Evolutionary conservation across 1,140 invertebrate species (phyloP).

Genomic region (Heliconius hermathena): DNA sequence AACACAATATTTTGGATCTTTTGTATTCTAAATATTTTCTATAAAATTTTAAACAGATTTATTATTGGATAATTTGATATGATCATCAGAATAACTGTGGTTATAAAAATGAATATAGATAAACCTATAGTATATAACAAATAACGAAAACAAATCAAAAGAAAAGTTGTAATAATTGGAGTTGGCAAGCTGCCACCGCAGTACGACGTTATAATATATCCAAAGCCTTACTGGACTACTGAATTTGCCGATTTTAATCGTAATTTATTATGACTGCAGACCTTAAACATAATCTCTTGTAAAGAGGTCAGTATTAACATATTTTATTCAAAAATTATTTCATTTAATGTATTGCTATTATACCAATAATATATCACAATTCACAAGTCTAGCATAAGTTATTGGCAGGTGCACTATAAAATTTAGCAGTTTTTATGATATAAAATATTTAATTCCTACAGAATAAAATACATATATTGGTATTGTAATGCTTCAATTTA

Average conservation of each 20-base stretch:
- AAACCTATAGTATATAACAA: not conserved
- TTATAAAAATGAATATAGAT: not conserved
- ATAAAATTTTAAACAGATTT: not conserved
- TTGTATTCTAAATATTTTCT: not conserved
- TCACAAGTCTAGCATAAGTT: not conserved
- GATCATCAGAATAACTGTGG: no score
- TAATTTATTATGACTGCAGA: conserved; percentile 43
- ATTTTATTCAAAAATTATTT: conserved; percentile 17
- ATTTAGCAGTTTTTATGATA: no score
- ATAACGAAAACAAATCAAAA: not conserved
- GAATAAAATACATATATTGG: no score
- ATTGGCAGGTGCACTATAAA: not conserved
- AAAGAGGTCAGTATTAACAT: conserved; percentile 37
- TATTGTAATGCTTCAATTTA: no score
- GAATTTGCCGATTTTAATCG: conserved; percentile 44
- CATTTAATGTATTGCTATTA: not conserved
- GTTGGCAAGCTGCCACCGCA: conserved; percentile 51
- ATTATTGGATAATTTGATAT: no score
- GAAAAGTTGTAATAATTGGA: conserved; percentile 19
- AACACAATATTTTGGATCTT: no score
- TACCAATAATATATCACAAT: no score
- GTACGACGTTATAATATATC: conserved; percentile 20
- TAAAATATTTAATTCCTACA: no score
- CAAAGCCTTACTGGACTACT: conserved; percentile 26
- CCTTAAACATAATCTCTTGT: conserved; percentile 25